phyloP scores from a whole-genome alignment of 2,797 vertebrate species.

The Amazonetta brasiliensis region DNA sequence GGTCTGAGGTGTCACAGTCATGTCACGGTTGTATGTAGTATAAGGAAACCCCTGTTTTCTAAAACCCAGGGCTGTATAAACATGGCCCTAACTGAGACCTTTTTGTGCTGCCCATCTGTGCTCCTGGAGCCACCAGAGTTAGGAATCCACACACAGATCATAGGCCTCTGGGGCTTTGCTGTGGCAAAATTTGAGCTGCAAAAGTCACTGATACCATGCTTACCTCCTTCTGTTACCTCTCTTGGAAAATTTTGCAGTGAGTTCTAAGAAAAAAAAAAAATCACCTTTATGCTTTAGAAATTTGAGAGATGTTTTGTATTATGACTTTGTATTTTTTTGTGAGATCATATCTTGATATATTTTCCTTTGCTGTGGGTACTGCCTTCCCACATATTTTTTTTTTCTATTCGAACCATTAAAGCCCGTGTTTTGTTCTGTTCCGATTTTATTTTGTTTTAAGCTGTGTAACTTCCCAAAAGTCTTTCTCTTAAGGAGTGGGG shows the following conservation, averaged over 20 bases:
- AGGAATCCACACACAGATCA: background rate
- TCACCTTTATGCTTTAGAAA: background rate
- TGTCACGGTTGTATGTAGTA: background rate
- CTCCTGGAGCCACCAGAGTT: background rate
- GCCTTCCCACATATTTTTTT: background rate
- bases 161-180: background rate
- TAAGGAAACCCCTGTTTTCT: background rate
- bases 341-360: background rate
- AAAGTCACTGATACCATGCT: background rate
- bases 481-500: background rate
- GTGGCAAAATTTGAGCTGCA: background rate
- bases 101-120: background rate
- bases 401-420: background rate
- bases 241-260: background rate
- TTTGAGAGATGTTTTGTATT: background rate
- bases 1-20: background rate
- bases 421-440: background rate
- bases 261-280: background rate
- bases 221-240: background rate
- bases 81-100: background rate
- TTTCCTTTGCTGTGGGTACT: background rate
- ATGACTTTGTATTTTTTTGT: background rate
- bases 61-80: background rate
- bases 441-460: background rate
- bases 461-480: background rate